Evolutionary conservation across 2,888 invertebrate genomes (phyloP).

Genomic region (Autographa pulchrina): DNA sequence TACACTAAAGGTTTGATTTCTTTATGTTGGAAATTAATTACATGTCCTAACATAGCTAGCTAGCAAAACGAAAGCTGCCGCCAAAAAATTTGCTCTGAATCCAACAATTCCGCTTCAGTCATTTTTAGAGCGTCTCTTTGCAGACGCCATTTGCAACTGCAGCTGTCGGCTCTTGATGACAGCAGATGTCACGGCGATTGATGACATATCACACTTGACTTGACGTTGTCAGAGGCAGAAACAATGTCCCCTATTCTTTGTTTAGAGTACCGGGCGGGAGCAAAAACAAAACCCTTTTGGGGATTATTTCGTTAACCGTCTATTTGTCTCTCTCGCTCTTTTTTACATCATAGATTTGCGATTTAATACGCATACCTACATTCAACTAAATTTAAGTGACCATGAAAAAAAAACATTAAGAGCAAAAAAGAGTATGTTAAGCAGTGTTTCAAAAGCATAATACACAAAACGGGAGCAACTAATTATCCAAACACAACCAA

Average conservation of each 20-base stretch:
- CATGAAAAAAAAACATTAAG: neutral
- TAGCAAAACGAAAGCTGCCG: too few species aligned
- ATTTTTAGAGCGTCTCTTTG: neutral
- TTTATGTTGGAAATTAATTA: too few species aligned
- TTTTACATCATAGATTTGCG: neutral
- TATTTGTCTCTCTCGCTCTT: neutral
- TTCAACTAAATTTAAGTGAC: too few species aligned
- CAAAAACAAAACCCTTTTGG: neutral
- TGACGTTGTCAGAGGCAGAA: neutral
- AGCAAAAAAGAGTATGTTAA: neutral
- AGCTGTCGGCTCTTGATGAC: neutral
- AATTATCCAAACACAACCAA: slow-evolving; percentile 26
- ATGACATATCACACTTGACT: neutral
- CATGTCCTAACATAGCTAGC: too few species aligned
- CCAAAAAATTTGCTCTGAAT: neutral
- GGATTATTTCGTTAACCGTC: neutral
- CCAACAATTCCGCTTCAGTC: neutral
- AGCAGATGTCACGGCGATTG: slow-evolving; percentile 1
- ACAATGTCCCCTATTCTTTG: neutral
- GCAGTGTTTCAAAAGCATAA: neutral
- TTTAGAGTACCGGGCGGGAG: neutral
- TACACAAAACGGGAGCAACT: slow-evolving; percentile 18
- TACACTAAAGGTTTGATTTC: too few species aligned
- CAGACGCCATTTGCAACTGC: slow-evolving; percentile 1
- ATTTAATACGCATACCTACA: too few species aligned